Evolutionary conservation across 2,113 vertebrate species (phyloP), one percentile per base, ranked within the genome.

Genomic region (Nycticebus coucang): DNA sequence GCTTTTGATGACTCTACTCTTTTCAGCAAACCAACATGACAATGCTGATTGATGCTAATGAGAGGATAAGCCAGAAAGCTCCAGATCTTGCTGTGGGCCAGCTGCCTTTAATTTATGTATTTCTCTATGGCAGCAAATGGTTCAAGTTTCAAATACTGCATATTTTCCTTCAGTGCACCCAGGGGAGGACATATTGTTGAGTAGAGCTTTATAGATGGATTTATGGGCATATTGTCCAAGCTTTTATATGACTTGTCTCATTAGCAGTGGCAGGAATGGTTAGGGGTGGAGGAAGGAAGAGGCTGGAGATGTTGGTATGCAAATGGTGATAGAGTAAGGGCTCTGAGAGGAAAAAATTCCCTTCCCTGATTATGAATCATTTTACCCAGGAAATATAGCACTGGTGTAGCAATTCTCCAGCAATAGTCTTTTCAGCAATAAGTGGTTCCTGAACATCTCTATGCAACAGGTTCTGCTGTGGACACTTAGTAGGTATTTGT

Each of bases 221-320:
- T 96, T 94, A 92, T 2, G 4, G 89, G 82, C 69, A 94, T 19
- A 50, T 30, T 60, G 10, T 62, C 82, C 72, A 90, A 84, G 92
- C 37, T 82, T 69, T 96, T 78, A 92, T 91, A 86, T 94, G 45
- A 45, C 89, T 92, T 78, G 30, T 95, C 74, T 90, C 68, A 86
- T 97, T 88, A 95, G 37, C 15, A 90, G n/a, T 89, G 28, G 60
- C 14, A 3, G 66, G 57, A 85, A 94, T 71, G 30, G 74, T 89
- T 26, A 85, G 6, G 35, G 26, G 19, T 18, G 79, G 80, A 96
- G 88, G 60, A 95, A 92, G 81, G 50, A 96, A 93, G 53, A 71
- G 35, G 26, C 21, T 18, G 60, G 88, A 81, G 35, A 50, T 8
- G 62, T 80, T 87, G 41, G 7, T 79, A 86, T 71, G 68, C 24